Conservation (phyloP, 2,113 vertebrate species). For the Cairina moschata region DNA sequence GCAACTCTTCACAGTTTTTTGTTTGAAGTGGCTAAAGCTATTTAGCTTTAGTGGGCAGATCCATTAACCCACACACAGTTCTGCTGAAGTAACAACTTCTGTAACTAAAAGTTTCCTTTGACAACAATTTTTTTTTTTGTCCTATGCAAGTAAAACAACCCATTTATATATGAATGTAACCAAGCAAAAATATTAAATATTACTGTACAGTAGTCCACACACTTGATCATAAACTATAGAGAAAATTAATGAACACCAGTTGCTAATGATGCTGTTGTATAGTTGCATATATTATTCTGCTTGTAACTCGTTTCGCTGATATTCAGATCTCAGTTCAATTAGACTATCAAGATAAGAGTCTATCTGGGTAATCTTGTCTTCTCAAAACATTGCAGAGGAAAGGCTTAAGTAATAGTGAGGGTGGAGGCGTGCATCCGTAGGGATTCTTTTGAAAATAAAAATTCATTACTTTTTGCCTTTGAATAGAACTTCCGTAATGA, state of each 20-base stretch:
- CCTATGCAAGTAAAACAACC: not conserved
- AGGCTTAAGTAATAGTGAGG: not conserved
- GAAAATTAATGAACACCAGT: not conserved
- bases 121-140: not conserved
- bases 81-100: not conserved
- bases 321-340: not conserved
- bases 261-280: not conserved
- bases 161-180: not conserved
- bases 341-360: not conserved
- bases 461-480: not conserved
- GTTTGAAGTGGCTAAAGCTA: conserved; percentile 31
- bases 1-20: conserved; percentile 9
- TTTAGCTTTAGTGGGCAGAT: conserved; percentile 10
- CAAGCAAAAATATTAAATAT: not conserved
- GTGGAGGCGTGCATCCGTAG: not conserved
- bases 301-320: not conserved
- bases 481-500: not conserved
- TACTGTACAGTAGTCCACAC: not conserved
- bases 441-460: not conserved
- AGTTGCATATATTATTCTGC: not conserved
- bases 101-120: not conserved
- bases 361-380: conserved; percentile 5
- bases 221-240: not conserved
- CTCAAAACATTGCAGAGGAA: not conserved
- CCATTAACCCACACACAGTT: not conserved